These are phyloP conservation scores for Caracal caracal DNA, from an alignment of 2,113 vertebrate species.

Conservation along the genomic window DNA sequence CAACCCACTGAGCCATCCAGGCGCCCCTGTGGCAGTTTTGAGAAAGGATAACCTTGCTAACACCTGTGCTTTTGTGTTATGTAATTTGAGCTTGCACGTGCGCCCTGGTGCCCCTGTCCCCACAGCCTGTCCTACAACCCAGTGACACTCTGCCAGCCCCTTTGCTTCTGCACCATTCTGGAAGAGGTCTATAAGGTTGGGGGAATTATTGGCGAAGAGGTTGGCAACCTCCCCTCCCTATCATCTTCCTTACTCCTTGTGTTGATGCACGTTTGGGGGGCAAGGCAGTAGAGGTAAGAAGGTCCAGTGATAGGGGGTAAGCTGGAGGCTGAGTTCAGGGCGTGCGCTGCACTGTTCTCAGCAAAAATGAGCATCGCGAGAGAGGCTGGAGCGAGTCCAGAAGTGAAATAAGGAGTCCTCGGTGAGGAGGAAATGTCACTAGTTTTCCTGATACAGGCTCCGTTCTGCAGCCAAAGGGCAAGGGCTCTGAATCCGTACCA, in stretches of 20 bases:
- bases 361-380: rapidly evolving
- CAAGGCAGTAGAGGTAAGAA: background rate
- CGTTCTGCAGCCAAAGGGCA: background rate
- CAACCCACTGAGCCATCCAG: too few relatives aligned
- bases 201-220: background rate
- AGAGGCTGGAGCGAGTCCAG: rapidly evolving
- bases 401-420: background rate
- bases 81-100: background rate
- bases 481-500: background rate
- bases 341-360: too few relatives aligned
- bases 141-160: background rate
- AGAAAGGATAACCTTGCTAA: background rate
- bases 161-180: background rate
- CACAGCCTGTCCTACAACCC: too few relatives aligned
- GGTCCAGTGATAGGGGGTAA: too few relatives aligned
- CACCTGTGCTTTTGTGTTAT: background rate
- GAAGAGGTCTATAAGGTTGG: rapidly evolving
- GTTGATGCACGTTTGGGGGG: background rate
- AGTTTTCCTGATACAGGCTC: background rate
- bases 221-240: background rate
- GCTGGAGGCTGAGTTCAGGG: background rate
- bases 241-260: background rate
- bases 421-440: background rate
- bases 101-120: too few relatives aligned
- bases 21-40: background rate